Percentiles rank a stretch among this genome's conserved stretches.
phyloP scores from a whole-genome alignment of 2,113 vertebrate species.

The Sceloporus tristichus region DNA sequence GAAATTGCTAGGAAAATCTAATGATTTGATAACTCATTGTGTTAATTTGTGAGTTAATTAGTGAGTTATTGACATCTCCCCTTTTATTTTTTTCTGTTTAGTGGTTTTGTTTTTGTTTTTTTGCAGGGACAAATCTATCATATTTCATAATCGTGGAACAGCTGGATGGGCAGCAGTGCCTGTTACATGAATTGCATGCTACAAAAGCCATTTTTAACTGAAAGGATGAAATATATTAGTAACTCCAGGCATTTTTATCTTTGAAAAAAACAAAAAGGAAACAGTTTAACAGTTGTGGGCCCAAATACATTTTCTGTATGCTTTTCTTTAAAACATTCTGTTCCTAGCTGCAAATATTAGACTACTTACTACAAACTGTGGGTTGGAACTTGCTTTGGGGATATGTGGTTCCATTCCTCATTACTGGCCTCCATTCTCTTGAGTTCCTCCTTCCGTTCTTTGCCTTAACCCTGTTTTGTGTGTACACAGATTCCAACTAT shows the following conservation, averaged over 20 bases:
- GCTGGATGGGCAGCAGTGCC: not conserved
- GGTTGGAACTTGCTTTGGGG: not conserved
- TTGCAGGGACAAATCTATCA: not conserved
- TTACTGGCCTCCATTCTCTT: not conserved
- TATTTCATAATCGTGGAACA: constrained; percentile 2
- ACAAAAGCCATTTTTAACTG: constrained; percentile 6
- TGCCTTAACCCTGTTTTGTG: not conserved
- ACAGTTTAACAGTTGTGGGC: not conserved
- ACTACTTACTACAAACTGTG: not conserved
- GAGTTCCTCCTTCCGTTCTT: not conserved
- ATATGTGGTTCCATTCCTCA: not conserved
- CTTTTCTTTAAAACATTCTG: not conserved
- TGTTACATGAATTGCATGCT: constrained; percentile 10
- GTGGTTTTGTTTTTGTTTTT: not conserved
- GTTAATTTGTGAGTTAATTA: too few relatives aligned
- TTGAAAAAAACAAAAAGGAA: not conserved
- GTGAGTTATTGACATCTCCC: not conserved
- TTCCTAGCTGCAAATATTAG: not conserved
- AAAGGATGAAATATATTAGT: not conserved
- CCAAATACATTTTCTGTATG: not conserved
- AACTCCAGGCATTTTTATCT: constrained; percentile 5
- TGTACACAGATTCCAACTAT: not conserved
- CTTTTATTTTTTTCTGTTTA: not conserved
- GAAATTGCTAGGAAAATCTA: too few relatives aligned
- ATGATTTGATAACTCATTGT: too few relatives aligned